phyloP scores from a whole-genome alignment of 2,113 vertebrate genomes.

The Spheniscus mendiculus region DNA sequence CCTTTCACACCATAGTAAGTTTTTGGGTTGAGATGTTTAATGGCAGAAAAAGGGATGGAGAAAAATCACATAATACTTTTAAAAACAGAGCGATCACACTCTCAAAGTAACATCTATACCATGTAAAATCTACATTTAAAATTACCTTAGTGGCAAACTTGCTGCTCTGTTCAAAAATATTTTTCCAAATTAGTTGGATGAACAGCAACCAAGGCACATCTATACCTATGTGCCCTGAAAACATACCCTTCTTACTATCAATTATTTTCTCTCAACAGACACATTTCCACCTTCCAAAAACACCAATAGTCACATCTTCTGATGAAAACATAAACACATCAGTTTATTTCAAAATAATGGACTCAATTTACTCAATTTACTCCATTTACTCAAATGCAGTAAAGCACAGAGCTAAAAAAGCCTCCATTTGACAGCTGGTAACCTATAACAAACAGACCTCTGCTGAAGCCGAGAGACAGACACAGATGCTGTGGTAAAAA shows the following conservation, averaged over 20 bases:
- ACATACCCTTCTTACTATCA: neutral
- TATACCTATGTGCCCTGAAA: neutral
- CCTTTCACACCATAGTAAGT: neutral
- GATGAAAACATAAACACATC: neutral
- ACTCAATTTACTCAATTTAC: too few species aligned
- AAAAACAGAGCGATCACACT: neutral
- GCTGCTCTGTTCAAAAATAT: neutral
- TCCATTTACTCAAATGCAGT: neutral
- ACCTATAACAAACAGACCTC: neutral
- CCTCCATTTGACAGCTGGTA: neutral
- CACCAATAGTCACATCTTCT: neutral
- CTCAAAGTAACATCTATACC: neutral
- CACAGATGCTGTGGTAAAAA: neutral
- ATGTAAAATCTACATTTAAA: neutral
- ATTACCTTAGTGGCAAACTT: neutral
- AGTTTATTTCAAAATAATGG: neutral
- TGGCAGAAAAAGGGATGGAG: neutral
- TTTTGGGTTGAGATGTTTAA: neutral
- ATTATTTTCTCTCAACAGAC: neutral
- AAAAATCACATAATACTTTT: neutral
- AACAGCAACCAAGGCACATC: neutral
- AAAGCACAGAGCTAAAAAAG: neutral
- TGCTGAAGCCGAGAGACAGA: neutral
- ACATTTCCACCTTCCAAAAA: neutral
- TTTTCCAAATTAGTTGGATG: neutral